Percentiles rank a stretch among this genome's conserved stretches.
Evolutionary conservation across 2,113 vertebrate species (phyloP).

Genomic region (Chaetodon auriga): DNA sequence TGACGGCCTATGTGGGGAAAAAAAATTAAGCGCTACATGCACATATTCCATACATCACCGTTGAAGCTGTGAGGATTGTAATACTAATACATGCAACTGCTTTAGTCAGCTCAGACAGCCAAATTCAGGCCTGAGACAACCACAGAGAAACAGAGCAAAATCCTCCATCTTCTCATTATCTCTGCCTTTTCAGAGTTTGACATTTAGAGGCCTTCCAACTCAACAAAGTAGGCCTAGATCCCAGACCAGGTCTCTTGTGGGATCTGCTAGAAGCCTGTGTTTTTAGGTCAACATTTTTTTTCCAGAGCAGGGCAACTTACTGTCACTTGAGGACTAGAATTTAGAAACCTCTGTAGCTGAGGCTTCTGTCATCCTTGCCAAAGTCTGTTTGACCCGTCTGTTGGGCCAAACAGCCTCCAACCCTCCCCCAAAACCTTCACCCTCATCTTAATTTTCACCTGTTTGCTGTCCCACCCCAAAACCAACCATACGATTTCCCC

Average conservation of each 20-base stretch:
- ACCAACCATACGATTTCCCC: conserved; percentile 83
- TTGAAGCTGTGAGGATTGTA: conserved; percentile 70
- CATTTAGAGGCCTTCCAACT: conserved; percentile 76
- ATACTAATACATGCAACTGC: conserved; percentile 39
- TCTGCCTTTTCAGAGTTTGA: conserved; percentile 66
- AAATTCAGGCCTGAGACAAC: conserved; percentile 33
- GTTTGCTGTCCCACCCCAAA: conserved; percentile 60
- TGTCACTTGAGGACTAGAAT: conserved; percentile 54
- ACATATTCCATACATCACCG: conserved; percentile 54
- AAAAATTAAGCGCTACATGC: conserved; percentile 44
- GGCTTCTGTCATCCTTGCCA: conserved; percentile 29
- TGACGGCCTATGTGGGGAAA: conserved; percentile 32
- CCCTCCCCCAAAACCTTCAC: conserved; percentile 6
- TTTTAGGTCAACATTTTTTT: conserved; percentile 74
- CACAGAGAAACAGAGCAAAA: conserved; percentile 30
- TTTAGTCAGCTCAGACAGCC: conserved; percentile 47
- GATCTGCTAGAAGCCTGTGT: conserved; percentile 64
- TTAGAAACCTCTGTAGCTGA: conserved; percentile 36
- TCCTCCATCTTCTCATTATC: conserved; percentile 60
- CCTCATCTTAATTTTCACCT: conserved; percentile 47
- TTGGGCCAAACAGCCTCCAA: conserved; percentile 18
- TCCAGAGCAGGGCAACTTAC: conserved; percentile 59
- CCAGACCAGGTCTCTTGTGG: conserved; percentile 72
- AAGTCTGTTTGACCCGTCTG: conserved; percentile 47
- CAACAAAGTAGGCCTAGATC: conserved; percentile 74